Conservation (phyloP, 2,113 vertebrate genomes). For the Sula dactylatra region DNA sequence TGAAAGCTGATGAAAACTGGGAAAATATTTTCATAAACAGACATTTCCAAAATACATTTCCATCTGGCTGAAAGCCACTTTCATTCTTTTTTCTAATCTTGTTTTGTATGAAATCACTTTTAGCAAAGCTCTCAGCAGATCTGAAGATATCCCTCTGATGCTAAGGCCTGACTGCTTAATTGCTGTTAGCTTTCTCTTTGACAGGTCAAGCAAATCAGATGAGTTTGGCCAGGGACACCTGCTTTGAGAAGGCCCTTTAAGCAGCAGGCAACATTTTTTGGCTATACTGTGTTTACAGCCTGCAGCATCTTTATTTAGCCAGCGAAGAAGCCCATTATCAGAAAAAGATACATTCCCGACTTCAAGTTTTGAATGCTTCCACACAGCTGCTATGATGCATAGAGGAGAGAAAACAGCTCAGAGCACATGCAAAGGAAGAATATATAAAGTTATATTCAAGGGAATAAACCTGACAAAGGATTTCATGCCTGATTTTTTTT, state of each 20-base stretch:
- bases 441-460: background rate
- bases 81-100: background rate
- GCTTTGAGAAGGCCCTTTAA: background rate
- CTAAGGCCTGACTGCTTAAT: background rate
- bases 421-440: background rate
- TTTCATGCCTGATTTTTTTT: slow-evolving; percentile 19
- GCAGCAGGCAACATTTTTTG: background rate
- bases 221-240: background rate
- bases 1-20: background rate
- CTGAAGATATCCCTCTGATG: background rate
- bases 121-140: background rate
- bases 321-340: background rate
- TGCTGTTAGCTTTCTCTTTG: background rate
- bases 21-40: slow-evolving; percentile 23
- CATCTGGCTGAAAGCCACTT: slow-evolving; percentile 4
- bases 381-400: background rate
- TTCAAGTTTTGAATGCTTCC: background rate
- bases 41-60: background rate
- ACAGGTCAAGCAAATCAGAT: background rate
- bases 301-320: background rate
- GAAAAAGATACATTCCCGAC: background rate
- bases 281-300: background rate
- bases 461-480: slow-evolving; percentile 14
- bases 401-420: background rate
- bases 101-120: background rate